phyloP scores from a whole-genome alignment of 2,888 invertebrate genomes.

The Leptopilina syphax region DNA sequence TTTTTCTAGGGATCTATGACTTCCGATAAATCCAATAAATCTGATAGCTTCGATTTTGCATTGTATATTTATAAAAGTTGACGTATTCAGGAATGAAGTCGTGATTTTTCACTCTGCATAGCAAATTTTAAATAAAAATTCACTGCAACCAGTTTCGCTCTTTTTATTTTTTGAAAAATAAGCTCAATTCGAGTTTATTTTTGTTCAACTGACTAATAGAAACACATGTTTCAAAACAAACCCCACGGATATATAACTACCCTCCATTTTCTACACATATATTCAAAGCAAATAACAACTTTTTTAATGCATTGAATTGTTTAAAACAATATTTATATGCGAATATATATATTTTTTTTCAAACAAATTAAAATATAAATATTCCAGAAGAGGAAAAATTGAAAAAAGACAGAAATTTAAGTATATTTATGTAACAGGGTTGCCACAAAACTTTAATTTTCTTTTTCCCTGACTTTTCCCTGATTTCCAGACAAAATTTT shows the following conservation, averaged over 20 bases:
- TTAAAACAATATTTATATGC: no score
- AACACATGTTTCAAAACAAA: neutral
- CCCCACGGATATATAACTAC: no score
- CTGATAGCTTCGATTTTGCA: slow-evolving; percentile 31
- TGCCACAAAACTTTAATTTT: no score
- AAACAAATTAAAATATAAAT: no score
- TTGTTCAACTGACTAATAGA: slow-evolving; percentile 2
- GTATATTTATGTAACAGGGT: no score
- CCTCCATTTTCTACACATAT: no score
- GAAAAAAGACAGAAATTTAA: no score
- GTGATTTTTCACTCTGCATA: slow-evolving; percentile 15
- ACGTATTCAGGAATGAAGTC: slow-evolving; percentile 1
- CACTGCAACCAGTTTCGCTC: neutral
- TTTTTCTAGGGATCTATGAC: slow-evolving; percentile 26
- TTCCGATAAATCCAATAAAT: slow-evolving; percentile 29
- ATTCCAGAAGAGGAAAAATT: no score
- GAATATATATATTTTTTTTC: no score
- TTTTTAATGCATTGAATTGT: neutral
- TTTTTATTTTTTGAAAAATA: neutral
- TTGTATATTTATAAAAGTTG: slow-evolving; percentile 22
- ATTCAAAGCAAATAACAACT: neutral
- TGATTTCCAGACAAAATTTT: no score
- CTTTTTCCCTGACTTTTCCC: no score
- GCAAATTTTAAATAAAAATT: slow-evolving; percentile 23
- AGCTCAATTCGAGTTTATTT: neutral